Percentiles rank a stretch among this genome's conserved stretches.
Conservation (phyloP, 2,113 vertebrate species). For the Lepidothrix coronata region DNA sequence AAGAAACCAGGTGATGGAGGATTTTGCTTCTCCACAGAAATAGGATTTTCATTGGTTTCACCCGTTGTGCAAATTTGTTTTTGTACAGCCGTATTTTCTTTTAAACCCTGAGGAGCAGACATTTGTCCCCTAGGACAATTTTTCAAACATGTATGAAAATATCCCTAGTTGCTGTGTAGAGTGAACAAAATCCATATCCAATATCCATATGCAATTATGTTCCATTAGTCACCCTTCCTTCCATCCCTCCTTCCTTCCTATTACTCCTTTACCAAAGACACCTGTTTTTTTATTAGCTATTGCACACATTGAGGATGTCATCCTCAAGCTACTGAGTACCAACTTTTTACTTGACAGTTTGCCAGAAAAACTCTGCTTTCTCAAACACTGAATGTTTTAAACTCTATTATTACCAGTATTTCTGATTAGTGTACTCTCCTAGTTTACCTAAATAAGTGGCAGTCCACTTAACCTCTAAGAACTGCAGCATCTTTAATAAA, state of each 20-base stretch:
- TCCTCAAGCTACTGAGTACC: background rate
- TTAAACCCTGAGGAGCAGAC: background rate
- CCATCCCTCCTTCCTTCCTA: background rate
- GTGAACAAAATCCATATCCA: slow-evolving; percentile 62
- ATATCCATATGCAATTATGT: slow-evolving; percentile 59
- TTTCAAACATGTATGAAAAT: slow-evolving; percentile 44
- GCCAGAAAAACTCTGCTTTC: background rate
- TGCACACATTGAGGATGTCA: slow-evolving; percentile 1
- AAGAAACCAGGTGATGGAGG: slow-evolving; percentile 32
- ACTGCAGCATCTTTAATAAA: slow-evolving; percentile 10
- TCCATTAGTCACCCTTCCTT: slow-evolving; percentile 63
- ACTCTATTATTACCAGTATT: background rate
- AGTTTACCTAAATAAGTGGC: slow-evolving; percentile 49
- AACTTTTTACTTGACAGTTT: slow-evolving; percentile 46
- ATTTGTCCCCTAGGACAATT: slow-evolving; percentile 44
- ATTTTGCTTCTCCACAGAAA: slow-evolving; percentile 38
- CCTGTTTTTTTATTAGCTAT: background rate
- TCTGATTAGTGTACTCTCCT: slow-evolving; percentile 8
- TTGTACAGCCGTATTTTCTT: background rate
- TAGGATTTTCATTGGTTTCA: slow-evolving; percentile 36
- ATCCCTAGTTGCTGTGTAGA: background rate
- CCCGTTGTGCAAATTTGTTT: slow-evolving; percentile 33
- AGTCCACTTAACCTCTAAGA: background rate
- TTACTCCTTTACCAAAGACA: slow-evolving; percentile 10
- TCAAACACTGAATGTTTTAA: background rate